Conservation (phyloP, 2,888 invertebrate genomes). For the Ormyrus labotus region DNA sequence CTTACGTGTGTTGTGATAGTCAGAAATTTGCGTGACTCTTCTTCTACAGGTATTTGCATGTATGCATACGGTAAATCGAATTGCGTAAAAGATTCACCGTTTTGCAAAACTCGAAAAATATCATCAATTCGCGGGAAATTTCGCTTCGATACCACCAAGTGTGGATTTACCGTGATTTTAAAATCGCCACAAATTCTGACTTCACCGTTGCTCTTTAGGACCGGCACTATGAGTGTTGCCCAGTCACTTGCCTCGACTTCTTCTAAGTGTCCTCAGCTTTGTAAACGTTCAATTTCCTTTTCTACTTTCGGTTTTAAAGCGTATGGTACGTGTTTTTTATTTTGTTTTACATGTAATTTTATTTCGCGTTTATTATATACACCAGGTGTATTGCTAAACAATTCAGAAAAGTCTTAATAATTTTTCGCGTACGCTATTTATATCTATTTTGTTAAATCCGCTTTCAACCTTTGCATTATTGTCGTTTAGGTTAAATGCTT, state of each 20-base stretch:
- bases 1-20: slow-evolving; percentile 42
- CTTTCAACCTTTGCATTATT: too few relatives aligned
- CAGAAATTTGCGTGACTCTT: slow-evolving; percentile 44
- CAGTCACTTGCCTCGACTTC: neutral
- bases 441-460: neutral
- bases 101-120: slow-evolving; percentile 28
- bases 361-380: slow-evolving; percentile 48
- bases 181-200: slow-evolving; percentile 48
- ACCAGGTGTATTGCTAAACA: slow-evolving; percentile 44
- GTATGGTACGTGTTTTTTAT: slow-evolving; percentile 44
- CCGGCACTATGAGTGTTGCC: slow-evolving; percentile 14
- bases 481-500: too few relatives aligned
- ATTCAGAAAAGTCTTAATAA: slow-evolving; percentile 11
- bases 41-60: slow-evolving; percentile 56
- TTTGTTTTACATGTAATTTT: slow-evolving; percentile 49
- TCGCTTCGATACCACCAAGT: slow-evolving; percentile 23
- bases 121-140: slow-evolving; percentile 17
- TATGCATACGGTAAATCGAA: slow-evolving; percentile 51
- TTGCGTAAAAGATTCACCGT: slow-evolving; percentile 39
- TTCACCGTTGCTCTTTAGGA: slow-evolving; percentile 28
- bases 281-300: slow-evolving; percentile 33
- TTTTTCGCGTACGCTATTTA: neutral
- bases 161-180: slow-evolving; percentile 41
- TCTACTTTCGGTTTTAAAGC: slow-evolving; percentile 41
- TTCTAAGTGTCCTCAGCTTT: slow-evolving; percentile 20